Percentiles rank a stretch among this genome's conserved stretches.
Conservation (phyloP, 2,113 vertebrate species). For the human (Homo sapiens) region GRCh38 chr6:121645001-121645500, state of each 20-base stretch:
- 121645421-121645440: background rate
- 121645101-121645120: background rate
- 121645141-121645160: background rate
- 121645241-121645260: background rate
- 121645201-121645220: background rate
- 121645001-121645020: background rate
- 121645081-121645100: background rate
- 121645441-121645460: background rate
- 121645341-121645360: slow-evolving; percentile 50
- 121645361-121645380: background rate
- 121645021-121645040: background rate
- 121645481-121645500: background rate
- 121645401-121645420: background rate
- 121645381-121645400: slow-evolving; percentile 32
- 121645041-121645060: background rate
- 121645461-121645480: background rate
- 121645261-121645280: background rate
- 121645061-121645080: background rate
- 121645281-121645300: slow-evolving; percentile 34
- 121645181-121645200: background rate
- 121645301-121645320: slow-evolving; percentile 39
- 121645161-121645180: background rate
- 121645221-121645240: background rate
- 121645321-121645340: slow-evolving; percentile 47
- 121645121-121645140: background rate